Base-by-base conservation (phyloP, 1,140 invertebrate species). In the Dendroctonus ponderosae region DNA sequence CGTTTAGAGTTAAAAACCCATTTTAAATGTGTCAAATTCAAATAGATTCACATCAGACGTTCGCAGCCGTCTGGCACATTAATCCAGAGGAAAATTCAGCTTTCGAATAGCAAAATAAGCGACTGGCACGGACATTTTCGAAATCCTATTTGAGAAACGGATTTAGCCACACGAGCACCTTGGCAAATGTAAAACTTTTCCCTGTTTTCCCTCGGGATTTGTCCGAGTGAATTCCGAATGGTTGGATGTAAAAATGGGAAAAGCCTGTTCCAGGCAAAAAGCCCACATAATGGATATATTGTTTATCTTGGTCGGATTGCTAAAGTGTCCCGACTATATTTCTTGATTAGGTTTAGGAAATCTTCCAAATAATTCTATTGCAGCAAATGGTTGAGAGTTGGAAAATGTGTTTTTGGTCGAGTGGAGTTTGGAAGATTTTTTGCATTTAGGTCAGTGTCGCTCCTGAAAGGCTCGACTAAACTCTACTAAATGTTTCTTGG, bases 141-240 rank as follows among this genome's bases (percentile, higher is more conserved):
- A 54, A 12, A 54, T 54, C 39, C 52, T 15, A 54, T 54, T 54
- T 54, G 37, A n/a, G 39, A 40, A 54, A 15, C 37, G 52, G 39
- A 40, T 54, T 54, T 40, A 40, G 15, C 9, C 52, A 40, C 52
- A 11, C 43, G 40, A 54, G 40, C 37, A 39, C 9, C 40, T 12
- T 39, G 12, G 37, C 52, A 54, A 54, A 54, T 54, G 52, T 26
- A 54, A 54, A 54, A 54, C 26, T 39, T 40, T 40, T 40, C 52
- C 39, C 12, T 54, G 26, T 54, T 54, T 40, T 54, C 52, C 26
- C 38, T 54, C 11, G 26, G 52, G 52, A 37, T 54, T 40, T 37
- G 40, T 8, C 26, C 26, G 26, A 26, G 26, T 26, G 26, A 26
- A 26, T 26, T 26, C 26, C 26, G 26, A 54, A 54, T 12, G 39